Conservation (phyloP, 2,888 invertebrate genomes). For the Lasioglossum oenotherae region DNA sequence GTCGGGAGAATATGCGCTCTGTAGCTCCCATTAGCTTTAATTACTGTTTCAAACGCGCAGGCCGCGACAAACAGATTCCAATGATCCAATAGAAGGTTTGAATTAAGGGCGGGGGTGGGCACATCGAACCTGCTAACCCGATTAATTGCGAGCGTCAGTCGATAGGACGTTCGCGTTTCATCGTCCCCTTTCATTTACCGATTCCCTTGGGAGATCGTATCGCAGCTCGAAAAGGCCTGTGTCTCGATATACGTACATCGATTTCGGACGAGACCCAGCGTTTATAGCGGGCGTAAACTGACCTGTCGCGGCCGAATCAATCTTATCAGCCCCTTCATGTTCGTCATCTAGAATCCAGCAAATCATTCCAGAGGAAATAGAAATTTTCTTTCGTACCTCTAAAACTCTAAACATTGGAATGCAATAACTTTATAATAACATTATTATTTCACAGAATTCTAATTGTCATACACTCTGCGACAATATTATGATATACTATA, state of each 20-base stretch:
- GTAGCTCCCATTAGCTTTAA: constrained; percentile 14
- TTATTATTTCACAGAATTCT: too few relatives aligned
- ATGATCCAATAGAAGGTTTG: constrained; percentile 47
- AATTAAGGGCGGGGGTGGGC: constrained; percentile 54
- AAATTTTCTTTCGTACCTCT: background rate
- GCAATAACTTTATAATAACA: too few relatives aligned
- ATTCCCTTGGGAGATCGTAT: constrained; percentile 57
- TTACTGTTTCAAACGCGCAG: constrained; percentile 19
- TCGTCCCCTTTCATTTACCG: constrained; percentile 60
- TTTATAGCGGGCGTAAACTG: constrained; percentile 29
- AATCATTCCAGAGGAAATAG: background rate
- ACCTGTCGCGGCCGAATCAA: background rate
- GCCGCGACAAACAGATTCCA: constrained; percentile 43
- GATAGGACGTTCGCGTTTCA: constrained; percentile 62
- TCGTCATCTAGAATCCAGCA: background rate
- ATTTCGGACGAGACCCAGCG: constrained; percentile 28
- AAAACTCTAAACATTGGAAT: too few relatives aligned
- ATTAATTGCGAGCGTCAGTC: constrained; percentile 76
- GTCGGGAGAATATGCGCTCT: background rate
- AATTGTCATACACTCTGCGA: too few relatives aligned
- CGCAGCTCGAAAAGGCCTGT: constrained; percentile 29
- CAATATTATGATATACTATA: too few relatives aligned
- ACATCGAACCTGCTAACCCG: constrained; percentile 68
- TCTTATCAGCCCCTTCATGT: background rate
- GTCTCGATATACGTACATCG: constrained; percentile 21